Percentiles rank a stretch among this genome's conserved stretches.
Evolutionary conservation across 2,113 vertebrate species (phyloP).

Genomic region (Syrmaticus mikado): DNA sequence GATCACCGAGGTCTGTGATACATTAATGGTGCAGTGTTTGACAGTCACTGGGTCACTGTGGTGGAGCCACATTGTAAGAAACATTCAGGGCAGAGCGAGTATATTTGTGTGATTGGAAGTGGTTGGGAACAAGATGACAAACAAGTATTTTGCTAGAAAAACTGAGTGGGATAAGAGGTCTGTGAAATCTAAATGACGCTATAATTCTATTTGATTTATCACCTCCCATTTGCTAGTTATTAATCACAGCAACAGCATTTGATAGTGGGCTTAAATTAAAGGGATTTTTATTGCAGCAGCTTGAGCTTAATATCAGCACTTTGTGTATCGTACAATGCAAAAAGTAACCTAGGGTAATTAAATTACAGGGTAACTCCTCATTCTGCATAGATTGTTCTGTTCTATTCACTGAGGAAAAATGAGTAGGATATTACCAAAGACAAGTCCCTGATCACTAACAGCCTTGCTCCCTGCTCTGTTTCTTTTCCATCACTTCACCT

Average conservation of each 20-base stretch:
- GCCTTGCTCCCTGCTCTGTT: not conserved
- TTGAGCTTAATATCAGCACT: slow-evolving; percentile 19
- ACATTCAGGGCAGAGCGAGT: not conserved
- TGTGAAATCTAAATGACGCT: not conserved
- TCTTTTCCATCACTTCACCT: not conserved
- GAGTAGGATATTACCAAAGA: not conserved
- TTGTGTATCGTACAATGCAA: not conserved
- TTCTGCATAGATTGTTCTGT: not conserved
- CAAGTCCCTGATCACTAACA: not conserved
- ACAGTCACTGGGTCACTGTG: fast-evolving
- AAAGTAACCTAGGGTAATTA: slow-evolving; percentile 39
- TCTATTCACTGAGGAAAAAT: not conserved
- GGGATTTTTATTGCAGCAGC: slow-evolving; percentile 29
- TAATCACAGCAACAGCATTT: slow-evolving; percentile 13
- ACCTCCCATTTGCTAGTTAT: slow-evolving; percentile 33
- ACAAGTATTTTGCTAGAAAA: not conserved
- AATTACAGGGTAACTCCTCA: slow-evolving; percentile 1
- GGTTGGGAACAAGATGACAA: not conserved
- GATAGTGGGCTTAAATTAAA: slow-evolving; percentile 20
- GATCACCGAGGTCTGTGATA: not conserved
- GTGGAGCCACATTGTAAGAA: not conserved
- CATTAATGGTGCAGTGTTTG: not conserved
- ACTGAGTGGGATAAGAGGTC: not conserved
- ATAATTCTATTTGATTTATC: not conserved
- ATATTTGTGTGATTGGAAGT: not conserved